Evolutionary conservation across 2,888 invertebrate genomes (phyloP).

Genomic region (Drosophila helvetica): DNA sequence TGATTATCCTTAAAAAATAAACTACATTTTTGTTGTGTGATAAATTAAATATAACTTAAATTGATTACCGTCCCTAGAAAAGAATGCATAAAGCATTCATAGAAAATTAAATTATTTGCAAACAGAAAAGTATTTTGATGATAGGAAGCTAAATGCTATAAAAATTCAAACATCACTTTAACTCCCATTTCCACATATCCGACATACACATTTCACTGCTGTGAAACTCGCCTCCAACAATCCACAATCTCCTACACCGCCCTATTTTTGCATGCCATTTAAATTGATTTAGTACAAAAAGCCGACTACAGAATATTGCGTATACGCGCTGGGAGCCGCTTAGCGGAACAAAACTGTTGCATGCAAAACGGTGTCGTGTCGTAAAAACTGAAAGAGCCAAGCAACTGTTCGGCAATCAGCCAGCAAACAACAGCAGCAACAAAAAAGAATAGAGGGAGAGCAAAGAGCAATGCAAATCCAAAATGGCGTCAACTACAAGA

Average conservation of each 20-base stretch:
- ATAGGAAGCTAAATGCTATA: no score
- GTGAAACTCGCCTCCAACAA: neutral
- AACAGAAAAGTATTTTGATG: no score
- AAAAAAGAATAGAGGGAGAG: neutral
- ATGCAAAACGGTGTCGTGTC: slow-evolving; percentile 29
- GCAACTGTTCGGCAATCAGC: slow-evolving; percentile 9
- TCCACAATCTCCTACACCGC: neutral
- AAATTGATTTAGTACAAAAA: slow-evolving; percentile 28
- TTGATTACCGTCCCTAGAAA: no score
- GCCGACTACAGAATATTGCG: slow-evolving; percentile 28
- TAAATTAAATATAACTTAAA: no score
- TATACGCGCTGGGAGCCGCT: slow-evolving; percentile 38
- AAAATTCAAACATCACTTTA: neutral
- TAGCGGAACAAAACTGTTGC: slow-evolving; percentile 62
- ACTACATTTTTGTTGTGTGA: no score
- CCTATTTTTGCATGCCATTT: neutral
- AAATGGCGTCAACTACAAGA: slow-evolving; percentile 59
- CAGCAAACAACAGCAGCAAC: slow-evolving; percentile 21
- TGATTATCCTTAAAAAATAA: no score
- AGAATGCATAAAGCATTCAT: no score
- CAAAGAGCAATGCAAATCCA: slow-evolving; percentile 51
- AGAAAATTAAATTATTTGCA: no score
- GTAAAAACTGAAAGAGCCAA: slow-evolving; percentile 34
- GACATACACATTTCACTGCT: no score
- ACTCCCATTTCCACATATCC: neutral